Evolutionary conservation across 2,888 invertebrate genomes (phyloP), one percentile per base, ranked within the genome.

Genomic region (Exephanes ischioxanthus): DNA sequence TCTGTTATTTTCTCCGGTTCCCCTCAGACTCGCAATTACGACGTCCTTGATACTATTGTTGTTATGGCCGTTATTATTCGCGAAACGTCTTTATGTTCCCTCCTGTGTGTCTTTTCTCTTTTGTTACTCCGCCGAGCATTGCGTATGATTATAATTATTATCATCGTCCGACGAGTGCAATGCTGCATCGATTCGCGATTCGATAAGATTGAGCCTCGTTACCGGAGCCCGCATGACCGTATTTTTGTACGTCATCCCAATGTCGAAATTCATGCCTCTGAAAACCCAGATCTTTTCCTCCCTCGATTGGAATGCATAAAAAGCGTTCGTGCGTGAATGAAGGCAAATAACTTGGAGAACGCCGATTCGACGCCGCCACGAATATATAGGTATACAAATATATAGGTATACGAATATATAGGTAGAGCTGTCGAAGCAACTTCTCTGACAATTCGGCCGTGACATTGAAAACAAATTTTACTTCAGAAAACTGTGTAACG

Each of bases 251-350:
- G 26, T 9, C 22, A 55, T 58, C 0, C 11, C 16, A 61, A 30
- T 30, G 30, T 61, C 61, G 16, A 30, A 26, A 61, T 30, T 19
- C 19, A 51, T 75, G 16, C 48, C 19, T 76, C 51, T 30, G n/a
- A 51, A 51, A 71, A 71, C 66, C 14, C 6, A 58, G 14, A 45
- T 45, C 19, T 48, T 22, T 76, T 68, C 71, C 87, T 86, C 88
- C 51, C 78, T 72, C 72, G 89, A 86, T 86, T 86, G 77, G 87
- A 87, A 85, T 81, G 75, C 88, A 89, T 87, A 87, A 86, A 84
- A 75, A 70, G 83, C 90, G 75, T 85, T 90, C 89, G 90, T 86
- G 91, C 90, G 89, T 90, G 90, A 91, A 90, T 86, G 87, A 80
- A 89, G 87, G 88, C 84, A 89, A 87, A 30, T 37, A 53, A 22